These are phyloP conservation scores for Apotomis capreana DNA, from an alignment of 2,888 invertebrate genomes.

Conservation along the genomic window DNA sequence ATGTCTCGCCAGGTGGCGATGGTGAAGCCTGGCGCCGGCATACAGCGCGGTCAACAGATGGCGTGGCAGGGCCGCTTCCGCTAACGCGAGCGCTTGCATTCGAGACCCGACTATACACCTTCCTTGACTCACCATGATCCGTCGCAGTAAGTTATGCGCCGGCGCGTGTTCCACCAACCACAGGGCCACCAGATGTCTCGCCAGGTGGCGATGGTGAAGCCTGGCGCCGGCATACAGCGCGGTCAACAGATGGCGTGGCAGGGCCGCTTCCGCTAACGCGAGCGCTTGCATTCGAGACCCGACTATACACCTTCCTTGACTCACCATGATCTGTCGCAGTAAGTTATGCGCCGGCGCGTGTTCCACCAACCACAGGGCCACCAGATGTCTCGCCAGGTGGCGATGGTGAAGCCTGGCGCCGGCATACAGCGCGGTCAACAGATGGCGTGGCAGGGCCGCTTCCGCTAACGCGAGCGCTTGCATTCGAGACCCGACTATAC, in stretches of 20 bases:
- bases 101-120: too few species aligned
- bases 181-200: conserved; percentile 94
- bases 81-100: too few species aligned
- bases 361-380: conserved; percentile 97
- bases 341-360: conserved; percentile 95
- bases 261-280: conserved; percentile 94
- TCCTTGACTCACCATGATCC: conserved; percentile 89
- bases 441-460: conserved; percentile 87
- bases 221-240: not conserved
- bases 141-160: conserved; percentile 92
- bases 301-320: conserved; percentile 72
- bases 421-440: conserved; percentile 84
- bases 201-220: conserved; percentile 77
- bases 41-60: too few species aligned
- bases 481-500: conserved; percentile 92
- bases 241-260: conserved; percentile 60
- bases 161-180: conserved; percentile 98
- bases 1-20: too few species aligned
- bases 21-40: too few species aligned
- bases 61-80: too few species aligned
- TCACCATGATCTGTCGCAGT: conserved; percentile 93
- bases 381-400: conserved; percentile 95
- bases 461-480: conserved; percentile 95
- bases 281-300: conserved; percentile 96
- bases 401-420: conserved; percentile 92